Conservation (phyloP, 2,113 vertebrate species). For the Oreochromis aureus region DNA sequence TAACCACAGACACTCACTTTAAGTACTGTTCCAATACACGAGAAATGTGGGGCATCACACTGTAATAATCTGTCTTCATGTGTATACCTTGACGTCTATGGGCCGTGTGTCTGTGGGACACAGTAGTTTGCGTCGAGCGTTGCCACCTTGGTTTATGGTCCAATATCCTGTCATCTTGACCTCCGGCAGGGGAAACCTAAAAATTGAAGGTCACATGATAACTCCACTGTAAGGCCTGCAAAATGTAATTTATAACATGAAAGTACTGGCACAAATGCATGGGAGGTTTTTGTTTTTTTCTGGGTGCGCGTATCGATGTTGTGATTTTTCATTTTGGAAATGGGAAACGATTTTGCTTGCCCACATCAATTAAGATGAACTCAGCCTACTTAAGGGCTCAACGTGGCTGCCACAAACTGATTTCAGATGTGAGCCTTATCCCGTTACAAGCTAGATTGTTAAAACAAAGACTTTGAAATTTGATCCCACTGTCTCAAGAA, state of each 20-base stretch:
- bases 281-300: not conserved
- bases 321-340: not conserved
- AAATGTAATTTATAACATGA: not conserved
- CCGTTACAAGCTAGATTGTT: not conserved
- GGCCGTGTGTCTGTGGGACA: conserved; percentile 83
- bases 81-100: conserved; percentile 82
- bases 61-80: not conserved
- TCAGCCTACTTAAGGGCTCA: not conserved
- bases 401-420: not conserved
- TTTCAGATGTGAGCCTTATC: not conserved
- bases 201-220: not conserved
- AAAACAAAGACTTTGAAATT: not conserved
- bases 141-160: conserved; percentile 75
- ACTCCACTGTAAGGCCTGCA: not conserved
- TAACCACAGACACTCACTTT: not conserved
- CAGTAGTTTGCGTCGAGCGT: conserved; percentile 76
- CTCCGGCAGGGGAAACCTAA: conserved; percentile 86
- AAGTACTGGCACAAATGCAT: not conserved
- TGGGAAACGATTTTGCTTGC: not conserved
- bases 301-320: not conserved
- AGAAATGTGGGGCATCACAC: not conserved
- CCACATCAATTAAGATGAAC: not conserved
- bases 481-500: not conserved
- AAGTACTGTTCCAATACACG: not conserved
- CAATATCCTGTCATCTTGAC: conserved; percentile 87